Evolutionary conservation across 2,888 invertebrate species (phyloP).

Genomic region (Sussaba pulchella): DNA sequence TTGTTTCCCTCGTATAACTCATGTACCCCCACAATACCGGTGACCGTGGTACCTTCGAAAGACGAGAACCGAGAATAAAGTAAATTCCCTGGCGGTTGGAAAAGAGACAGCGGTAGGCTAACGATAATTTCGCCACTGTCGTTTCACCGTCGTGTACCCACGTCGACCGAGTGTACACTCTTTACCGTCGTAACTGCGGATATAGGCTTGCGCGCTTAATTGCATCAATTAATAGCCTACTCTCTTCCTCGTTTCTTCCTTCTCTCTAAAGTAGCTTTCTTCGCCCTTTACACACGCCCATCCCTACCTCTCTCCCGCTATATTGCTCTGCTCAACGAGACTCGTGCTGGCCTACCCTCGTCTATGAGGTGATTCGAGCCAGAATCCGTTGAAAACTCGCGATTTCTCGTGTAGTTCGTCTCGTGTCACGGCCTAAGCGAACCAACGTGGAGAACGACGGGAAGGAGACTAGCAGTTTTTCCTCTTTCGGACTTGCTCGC

Average conservation of each 20-base stretch:
- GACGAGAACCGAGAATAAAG: slow-evolving; percentile 36
- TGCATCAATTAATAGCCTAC: slow-evolving; percentile 72
- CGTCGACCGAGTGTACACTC: slow-evolving; percentile 48
- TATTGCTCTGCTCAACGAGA: slow-evolving; percentile 21
- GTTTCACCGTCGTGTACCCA: slow-evolving; percentile 52
- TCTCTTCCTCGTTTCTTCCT: slow-evolving; percentile 57
- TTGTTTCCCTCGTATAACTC: not conserved
- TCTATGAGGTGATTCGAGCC: slow-evolving; percentile 26
- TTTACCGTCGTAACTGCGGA: slow-evolving; percentile 61
- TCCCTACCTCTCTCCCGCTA: slow-evolving; percentile 21
- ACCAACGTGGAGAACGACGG: slow-evolving; percentile 2
- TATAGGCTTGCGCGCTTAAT: slow-evolving; percentile 70
- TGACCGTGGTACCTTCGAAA: slow-evolving; percentile 9
- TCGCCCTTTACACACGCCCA: slow-evolving; percentile 32
- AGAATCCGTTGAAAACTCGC: slow-evolving; percentile 21
- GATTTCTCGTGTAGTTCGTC: slow-evolving; percentile 31
- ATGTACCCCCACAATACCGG: not conserved
- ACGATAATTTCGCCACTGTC: slow-evolving; percentile 69
- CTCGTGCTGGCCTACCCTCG: slow-evolving; percentile 45
- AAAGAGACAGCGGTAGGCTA: slow-evolving; percentile 47
- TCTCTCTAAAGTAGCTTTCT: slow-evolving; percentile 40
- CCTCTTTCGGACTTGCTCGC: slow-evolving; percentile 1
- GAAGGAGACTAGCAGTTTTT: slow-evolving; percentile 13
- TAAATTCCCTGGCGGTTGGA: slow-evolving; percentile 54
- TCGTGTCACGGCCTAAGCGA: not conserved